Percentiles rank a stretch among this genome's conserved stretches.
Evolutionary conservation across 2,113 vertebrate genomes (phyloP).

Genomic region (Columba livia): DNA sequence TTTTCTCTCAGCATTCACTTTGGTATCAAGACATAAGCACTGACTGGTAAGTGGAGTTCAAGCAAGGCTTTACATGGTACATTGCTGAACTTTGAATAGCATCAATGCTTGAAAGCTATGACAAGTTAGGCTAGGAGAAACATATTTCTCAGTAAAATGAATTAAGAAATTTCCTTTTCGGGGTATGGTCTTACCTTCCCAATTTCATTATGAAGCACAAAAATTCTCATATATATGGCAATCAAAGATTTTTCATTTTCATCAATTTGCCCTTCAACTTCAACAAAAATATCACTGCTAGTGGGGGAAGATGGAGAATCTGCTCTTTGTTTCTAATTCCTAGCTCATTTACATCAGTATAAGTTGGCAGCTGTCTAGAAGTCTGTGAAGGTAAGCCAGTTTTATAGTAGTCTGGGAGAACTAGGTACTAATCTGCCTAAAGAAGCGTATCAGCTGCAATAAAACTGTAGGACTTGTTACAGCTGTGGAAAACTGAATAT

Average conservation of each 20-base stretch:
- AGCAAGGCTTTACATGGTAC: background rate
- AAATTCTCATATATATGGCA: background rate
- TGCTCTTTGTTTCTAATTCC: background rate
- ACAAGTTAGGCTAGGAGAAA: background rate
- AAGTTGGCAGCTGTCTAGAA: background rate
- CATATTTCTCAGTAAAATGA: background rate
- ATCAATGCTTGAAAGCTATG: background rate
- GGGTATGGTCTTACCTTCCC: background rate
- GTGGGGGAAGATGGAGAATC: background rate
- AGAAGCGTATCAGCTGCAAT: background rate
- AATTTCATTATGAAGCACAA: background rate
- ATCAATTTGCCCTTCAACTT: background rate
- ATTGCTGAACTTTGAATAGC: background rate
- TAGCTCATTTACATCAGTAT: background rate
- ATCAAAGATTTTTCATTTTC: background rate
- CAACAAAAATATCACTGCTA: background rate
- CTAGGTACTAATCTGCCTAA: background rate
- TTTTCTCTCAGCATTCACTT: background rate
- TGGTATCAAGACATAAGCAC: background rate
- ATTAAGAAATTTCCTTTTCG: background rate
- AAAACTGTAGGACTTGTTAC: slow-evolving; percentile 4
- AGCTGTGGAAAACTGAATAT: background rate
- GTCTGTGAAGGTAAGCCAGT: background rate
- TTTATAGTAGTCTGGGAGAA: background rate
- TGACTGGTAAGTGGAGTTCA: background rate